Evolutionary conservation across 2,888 invertebrate genomes (phyloP).

Genomic region (Tethea ocularis): DNA sequence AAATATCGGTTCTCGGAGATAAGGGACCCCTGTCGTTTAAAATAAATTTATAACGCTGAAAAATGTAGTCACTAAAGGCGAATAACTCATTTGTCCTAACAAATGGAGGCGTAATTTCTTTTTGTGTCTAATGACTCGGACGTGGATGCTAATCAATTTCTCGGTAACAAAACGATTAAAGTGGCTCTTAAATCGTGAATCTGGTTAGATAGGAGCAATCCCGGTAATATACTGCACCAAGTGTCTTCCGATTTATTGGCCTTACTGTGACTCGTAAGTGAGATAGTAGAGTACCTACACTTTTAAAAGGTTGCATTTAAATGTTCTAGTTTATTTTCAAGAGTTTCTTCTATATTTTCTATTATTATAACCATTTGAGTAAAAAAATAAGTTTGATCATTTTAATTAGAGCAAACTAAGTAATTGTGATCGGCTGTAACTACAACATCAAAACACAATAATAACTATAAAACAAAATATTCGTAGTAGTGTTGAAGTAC

Average conservation of each 20-base stretch:
- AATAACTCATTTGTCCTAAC: slow-evolving; percentile 34
- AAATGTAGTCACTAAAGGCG: slow-evolving; percentile 37
- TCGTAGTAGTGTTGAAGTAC: not conserved
- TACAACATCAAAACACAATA: not conserved
- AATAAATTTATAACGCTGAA: slow-evolving; percentile 53
- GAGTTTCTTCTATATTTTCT: not conserved
- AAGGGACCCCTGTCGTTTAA: slow-evolving; percentile 50
- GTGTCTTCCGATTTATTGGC: slow-evolving; percentile 65
- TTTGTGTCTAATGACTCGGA: slow-evolving; percentile 42
- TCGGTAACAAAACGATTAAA: slow-evolving; percentile 67
- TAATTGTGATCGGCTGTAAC: not conserved
- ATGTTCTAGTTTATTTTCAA: slow-evolving; percentile 36
- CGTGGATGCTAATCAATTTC: slow-evolving; percentile 61
- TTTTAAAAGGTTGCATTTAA: slow-evolving; percentile 48
- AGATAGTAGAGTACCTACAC: slow-evolving; percentile 41
- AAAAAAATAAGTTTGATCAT: no score
- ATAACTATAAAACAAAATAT: no score
- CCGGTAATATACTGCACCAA: slow-evolving; percentile 64
- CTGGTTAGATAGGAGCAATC: slow-evolving; percentile 73
- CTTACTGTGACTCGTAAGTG: slow-evolving; percentile 39
- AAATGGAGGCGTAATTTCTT: slow-evolving; percentile 38
- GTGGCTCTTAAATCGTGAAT: slow-evolving; percentile 67
- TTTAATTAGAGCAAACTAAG: no score
- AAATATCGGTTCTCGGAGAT: slow-evolving; percentile 51
- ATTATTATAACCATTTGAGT: no score